These are phyloP conservation scores for Eulithis prunata DNA, from an alignment of 2,888 invertebrate species.

Conservation along the genomic window DNA sequence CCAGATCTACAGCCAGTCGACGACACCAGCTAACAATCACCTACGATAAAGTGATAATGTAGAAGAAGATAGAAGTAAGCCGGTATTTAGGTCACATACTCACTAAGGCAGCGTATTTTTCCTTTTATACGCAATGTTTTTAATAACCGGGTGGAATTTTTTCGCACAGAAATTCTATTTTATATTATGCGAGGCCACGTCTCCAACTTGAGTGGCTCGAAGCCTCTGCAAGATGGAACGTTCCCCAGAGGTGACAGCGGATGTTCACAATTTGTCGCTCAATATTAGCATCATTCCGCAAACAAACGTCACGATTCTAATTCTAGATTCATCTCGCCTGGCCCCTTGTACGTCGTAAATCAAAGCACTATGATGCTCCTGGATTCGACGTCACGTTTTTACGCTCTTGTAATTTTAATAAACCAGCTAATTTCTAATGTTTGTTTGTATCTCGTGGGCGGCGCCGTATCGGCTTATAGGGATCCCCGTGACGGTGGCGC, in stretches of 20 bases:
- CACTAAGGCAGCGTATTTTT: constrained; percentile 3
- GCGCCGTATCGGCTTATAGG: constrained; percentile 44
- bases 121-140: neutral
- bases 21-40: constrained; percentile 47
- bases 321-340: constrained; percentile 43
- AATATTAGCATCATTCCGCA: constrained; percentile 41
- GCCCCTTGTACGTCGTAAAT: constrained; percentile 44
- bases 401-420: constrained; percentile 31
- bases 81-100: too few species aligned
- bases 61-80: neutral
- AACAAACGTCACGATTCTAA: constrained; percentile 48
- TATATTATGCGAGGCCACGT: constrained; percentile 21
- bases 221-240: constrained; percentile 28
- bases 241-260: constrained; percentile 43
- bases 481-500: constrained; percentile 48
- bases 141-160: constrained; percentile 1
- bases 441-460: constrained; percentile 29
- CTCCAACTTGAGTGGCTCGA: constrained; percentile 14
- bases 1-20: constrained; percentile 65
- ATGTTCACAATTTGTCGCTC: constrained; percentile 46
- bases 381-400: constrained; percentile 35
- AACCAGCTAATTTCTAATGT: constrained; percentile 29
- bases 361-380: constrained; percentile 44
- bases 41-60: neutral
- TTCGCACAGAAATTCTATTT: constrained; percentile 8